Evolutionary conservation across 2,888 invertebrate genomes (phyloP).

Genomic region (Acrobasis consociella): DNA sequence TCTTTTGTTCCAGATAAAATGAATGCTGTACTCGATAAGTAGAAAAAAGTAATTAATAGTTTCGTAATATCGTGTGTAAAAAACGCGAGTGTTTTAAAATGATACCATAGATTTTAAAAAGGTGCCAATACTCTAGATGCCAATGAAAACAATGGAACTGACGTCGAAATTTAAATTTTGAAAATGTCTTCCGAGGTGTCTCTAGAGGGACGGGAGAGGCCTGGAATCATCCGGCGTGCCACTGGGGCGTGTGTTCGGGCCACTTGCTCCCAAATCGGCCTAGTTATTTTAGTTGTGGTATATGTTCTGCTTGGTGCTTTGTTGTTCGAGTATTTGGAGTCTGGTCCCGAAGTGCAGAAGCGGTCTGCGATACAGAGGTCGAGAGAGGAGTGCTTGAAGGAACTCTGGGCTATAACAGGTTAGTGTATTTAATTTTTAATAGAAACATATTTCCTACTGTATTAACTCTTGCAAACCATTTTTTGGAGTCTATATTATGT

Average conservation of each 20-base stretch:
- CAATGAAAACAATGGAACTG: slow-evolving; percentile 30
- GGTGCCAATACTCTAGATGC: slow-evolving; percentile 3
- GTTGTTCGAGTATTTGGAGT: slow-evolving; percentile 89
- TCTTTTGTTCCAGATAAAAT: slow-evolving; percentile 31
- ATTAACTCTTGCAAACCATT: too few species aligned
- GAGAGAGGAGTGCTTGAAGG: slow-evolving; percentile 86
- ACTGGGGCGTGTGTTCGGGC: slow-evolving; percentile 74
- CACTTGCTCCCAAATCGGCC: slow-evolving; percentile 87
- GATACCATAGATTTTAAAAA: neutral
- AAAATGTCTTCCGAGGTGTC: slow-evolving; percentile 76
- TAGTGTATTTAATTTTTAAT: slow-evolving; percentile 42
- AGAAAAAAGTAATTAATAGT: neutral
- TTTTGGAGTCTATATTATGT: too few species aligned
- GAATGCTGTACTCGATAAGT: slow-evolving; percentile 2
- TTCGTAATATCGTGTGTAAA: neutral
- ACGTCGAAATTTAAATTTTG: slow-evolving; percentile 28
- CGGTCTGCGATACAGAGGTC: slow-evolving; percentile 84
- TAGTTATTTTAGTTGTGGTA: slow-evolving; percentile 87
- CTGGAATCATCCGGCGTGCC: slow-evolving; percentile 59
- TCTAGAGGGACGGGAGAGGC: slow-evolving; percentile 68
- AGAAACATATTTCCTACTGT: too few species aligned
- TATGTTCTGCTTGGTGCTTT: slow-evolving; percentile 90
- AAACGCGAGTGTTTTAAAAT: neutral
- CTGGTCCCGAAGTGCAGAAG: slow-evolving; percentile 85
- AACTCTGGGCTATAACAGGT: slow-evolving; percentile 92